phyloP scores from a whole-genome alignment of 2,113 vertebrate genomes.

The Notiomystis cincta region DNA sequence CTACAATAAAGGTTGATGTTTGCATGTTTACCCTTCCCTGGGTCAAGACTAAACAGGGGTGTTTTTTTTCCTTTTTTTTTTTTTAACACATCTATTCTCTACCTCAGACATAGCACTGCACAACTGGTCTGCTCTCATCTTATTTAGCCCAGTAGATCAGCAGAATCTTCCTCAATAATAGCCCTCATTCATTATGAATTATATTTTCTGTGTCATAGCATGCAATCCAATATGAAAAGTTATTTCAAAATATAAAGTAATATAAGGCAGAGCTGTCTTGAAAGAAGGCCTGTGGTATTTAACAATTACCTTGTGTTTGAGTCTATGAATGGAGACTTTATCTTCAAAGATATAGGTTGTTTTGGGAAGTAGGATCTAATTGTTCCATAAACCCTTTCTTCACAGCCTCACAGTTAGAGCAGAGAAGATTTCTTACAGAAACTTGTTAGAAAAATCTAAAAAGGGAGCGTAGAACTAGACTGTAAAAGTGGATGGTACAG shows the following conservation, averaged over 20 bases:
- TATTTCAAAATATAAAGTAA: not conserved
- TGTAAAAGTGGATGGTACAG: not conserved
- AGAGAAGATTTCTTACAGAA: not conserved
- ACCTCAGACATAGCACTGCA: not conserved
- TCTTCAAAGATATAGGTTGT: not conserved
- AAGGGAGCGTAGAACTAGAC: not conserved
- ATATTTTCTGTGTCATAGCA: not conserved
- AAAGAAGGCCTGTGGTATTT: not conserved
- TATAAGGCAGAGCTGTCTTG: not conserved
- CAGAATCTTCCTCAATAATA: not conserved
- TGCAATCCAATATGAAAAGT: not conserved
- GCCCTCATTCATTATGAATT: not conserved
- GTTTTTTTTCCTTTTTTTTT: not conserved
- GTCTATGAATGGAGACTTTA: not conserved
- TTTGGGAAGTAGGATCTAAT: not conserved
- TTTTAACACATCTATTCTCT: not conserved
- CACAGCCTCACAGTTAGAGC: not conserved
- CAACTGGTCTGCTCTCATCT: not conserved
- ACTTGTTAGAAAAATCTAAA: not conserved
- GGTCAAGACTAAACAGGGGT: not conserved
- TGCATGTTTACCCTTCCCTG: not conserved
- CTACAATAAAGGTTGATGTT: not conserved
- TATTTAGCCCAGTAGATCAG: not conserved
- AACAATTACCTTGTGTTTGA: not conserved
- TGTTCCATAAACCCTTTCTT: not conserved